These are phyloP conservation scores for Centropyge bicolor DNA, from an alignment of 2,797 vertebrate species.

Conservation along the genomic window DNA sequence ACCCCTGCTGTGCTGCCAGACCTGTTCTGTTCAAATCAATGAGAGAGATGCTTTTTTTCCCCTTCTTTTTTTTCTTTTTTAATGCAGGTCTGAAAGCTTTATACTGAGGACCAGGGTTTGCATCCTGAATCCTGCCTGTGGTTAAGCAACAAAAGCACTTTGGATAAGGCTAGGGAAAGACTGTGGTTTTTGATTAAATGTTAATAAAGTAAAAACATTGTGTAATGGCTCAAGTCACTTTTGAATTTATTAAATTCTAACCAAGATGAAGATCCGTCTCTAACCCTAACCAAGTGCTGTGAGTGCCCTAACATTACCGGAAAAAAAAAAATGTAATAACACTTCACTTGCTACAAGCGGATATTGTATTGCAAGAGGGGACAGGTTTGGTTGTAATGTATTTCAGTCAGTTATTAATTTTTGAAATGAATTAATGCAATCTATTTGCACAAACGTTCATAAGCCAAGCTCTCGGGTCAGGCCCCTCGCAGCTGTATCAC, in stretches of 20 bases:
- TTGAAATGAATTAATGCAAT: constrained; percentile 23
- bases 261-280: background rate
- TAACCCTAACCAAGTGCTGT: background rate
- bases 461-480: background rate
- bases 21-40: background rate
- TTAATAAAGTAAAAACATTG: background rate
- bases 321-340: background rate
- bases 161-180: background rate
- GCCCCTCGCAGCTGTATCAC: background rate
- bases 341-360: background rate
- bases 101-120: background rate
- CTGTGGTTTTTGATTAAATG: background rate
- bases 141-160: background rate
- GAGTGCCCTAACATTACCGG: background rate
- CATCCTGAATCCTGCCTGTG: background rate
- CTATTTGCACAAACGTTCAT: background rate
- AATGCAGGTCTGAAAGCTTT: background rate
- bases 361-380: background rate
- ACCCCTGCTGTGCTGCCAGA: background rate
- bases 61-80: background rate
- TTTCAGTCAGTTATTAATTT: constrained; percentile 6
- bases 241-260: background rate
- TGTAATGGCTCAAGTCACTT: background rate
- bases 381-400: background rate
- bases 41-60: background rate